Conservation (phyloP, 2,888 invertebrate genomes). For the Panzeria rudis region DNA sequence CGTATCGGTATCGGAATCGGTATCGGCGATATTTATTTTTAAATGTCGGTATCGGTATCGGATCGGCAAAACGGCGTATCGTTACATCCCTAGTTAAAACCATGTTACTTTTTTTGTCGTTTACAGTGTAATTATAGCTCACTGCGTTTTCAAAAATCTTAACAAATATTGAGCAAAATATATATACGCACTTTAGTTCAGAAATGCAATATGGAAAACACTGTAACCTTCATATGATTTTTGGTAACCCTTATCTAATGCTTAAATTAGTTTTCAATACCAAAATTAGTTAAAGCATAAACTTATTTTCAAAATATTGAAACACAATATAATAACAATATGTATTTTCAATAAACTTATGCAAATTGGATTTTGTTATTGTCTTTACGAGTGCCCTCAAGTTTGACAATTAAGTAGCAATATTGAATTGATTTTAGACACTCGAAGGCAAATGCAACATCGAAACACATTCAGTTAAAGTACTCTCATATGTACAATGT, state of each 20-base stretch:
- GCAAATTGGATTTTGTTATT: conserved; percentile 45
- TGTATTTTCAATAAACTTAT: conserved; percentile 45
- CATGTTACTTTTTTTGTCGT: too few species aligned
- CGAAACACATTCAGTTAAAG: conserved; percentile 24
- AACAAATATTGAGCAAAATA: too few species aligned
- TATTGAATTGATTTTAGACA: conserved; percentile 54
- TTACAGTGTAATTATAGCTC: too few species aligned
- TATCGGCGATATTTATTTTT: too few species aligned
- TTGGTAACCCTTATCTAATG: not conserved
- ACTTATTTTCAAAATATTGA: conserved; percentile 20
- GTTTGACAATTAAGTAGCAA: conserved; percentile 46
- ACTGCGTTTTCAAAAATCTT: too few species aligned
- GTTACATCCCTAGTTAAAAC: too few species aligned
- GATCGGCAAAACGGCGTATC: too few species aligned
- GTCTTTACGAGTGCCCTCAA: conserved; percentile 31
- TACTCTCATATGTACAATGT: not conserved
- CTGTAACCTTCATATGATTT: not conserved
- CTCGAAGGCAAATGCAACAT: conserved; percentile 55
- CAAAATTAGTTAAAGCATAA: not conserved
- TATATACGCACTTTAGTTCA: too few species aligned
- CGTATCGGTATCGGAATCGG: too few species aligned
- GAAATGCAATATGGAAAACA: too few species aligned
- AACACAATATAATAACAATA: not conserved
- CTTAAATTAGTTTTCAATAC: not conserved
- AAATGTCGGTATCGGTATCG: too few species aligned